Percentiles rank a stretch among this genome's conserved stretches.
phyloP scores from a whole-genome alignment of 2,797 vertebrate species.

The Sitta carolinensis region DNA sequence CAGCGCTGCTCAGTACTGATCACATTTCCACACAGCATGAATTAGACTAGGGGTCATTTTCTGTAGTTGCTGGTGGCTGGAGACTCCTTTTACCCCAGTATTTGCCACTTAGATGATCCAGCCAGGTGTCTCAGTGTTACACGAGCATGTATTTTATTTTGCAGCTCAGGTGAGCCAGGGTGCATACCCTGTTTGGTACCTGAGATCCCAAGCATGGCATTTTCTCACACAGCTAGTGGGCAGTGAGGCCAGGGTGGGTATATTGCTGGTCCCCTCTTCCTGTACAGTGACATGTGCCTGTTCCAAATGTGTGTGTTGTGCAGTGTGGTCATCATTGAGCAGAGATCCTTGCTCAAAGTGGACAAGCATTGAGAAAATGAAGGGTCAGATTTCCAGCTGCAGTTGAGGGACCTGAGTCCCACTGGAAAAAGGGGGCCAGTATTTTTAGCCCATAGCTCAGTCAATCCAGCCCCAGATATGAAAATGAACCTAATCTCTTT shows the following conservation, averaged over 20 bases:
- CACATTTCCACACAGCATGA: background rate
- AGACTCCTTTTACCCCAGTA: background rate
- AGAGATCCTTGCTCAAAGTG: background rate
- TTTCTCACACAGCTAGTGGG: background rate
- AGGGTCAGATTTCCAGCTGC: background rate
- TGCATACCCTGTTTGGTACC: rapidly evolving
- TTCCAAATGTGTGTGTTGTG: background rate
- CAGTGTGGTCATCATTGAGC: rapidly evolving
- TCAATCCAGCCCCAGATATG: background rate
- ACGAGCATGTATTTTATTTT: rapidly evolving
- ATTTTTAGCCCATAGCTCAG: background rate
- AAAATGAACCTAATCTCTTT: slow-evolving; percentile 9
- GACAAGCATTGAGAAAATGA: rapidly evolving
- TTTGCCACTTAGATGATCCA: background rate
- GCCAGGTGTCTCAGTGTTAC: background rate
- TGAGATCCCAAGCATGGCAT: background rate
- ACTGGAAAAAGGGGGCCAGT: background rate
- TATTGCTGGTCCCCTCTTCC: background rate
- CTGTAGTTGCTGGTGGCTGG: background rate
- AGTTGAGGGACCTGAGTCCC: background rate
- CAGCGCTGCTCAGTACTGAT: rapidly evolving
- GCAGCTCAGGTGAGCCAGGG: background rate
- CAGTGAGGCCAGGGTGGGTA: rapidly evolving
- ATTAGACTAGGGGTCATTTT: background rate
- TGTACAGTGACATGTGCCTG: rapidly evolving